Base-by-base conservation (phyloP, 2,113 vertebrate species). In the Ellobius talpinus region DNA sequence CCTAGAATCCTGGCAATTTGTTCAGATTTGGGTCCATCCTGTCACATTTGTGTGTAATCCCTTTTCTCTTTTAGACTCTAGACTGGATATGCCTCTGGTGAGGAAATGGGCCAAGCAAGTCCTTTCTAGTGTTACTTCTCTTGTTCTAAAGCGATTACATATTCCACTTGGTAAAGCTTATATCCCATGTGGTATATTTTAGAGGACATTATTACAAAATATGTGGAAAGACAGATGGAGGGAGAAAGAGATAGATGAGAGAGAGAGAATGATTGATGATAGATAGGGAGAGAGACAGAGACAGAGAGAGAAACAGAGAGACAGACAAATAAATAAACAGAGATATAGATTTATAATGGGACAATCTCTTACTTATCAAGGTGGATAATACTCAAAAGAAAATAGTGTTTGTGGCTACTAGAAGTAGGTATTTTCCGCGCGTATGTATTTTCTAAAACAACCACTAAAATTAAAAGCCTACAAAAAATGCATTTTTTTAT, bases 21-120 rank as follows among this genome's bases (percentile, higher is more conserved):
- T 97, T 99, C 97, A 98, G 99, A 99, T 99, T 99, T 99, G 99
- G 98, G 97, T 68, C 97, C 99, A 98, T 99, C 98, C 97, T 98
- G 98, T 99, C 98, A 91, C 91, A 92, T 68, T 96, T 21, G 36
- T 70, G 55, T 94, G 66, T 97, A 93, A 97, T 91, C 78, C 77
- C 94, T 96, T 97, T 97, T 93, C 93, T 16, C 94, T 96, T 97
- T 66, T 47, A 96, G 93, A 76, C 52, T 87, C 45, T 65, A 93
- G 55, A 81, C 97, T 97, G 97, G 42, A 87, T 39, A 58, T 33
- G 45, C 50, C 70, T 11, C 1, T 87, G 13, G 58, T 89, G 31
- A 89, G 77, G 58, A 52, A 78, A 8, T n/a, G 0, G 36, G 21
- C 73, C 19, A 61, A 26, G 7, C 66, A 63, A 66, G 61, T 36